phyloP scores from a whole-genome alignment of 1,140 invertebrate species.

The Drosophila nasuta region DNA sequence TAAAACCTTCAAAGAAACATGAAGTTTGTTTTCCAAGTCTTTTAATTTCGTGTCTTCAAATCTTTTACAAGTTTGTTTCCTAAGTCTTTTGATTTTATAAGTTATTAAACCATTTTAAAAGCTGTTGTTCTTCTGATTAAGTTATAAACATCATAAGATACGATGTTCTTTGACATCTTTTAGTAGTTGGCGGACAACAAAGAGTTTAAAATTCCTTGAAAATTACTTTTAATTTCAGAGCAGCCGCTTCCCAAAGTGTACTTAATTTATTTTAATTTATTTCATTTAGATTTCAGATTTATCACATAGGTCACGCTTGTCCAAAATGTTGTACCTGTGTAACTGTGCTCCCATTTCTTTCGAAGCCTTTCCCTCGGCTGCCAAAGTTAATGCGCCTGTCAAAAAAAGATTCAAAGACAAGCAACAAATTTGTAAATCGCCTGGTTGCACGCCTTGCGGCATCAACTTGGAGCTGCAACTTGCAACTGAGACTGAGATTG shows the following conservation, averaged over 20 bases:
- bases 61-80: slow-evolving; percentile 27
- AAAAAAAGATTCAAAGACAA: slow-evolving; percentile 61
- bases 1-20: too few species aligned
- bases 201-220: neutral
- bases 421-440: slow-evolving; percentile 19
- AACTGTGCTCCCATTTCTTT: neutral
- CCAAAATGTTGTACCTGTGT: slow-evolving; percentile 34
- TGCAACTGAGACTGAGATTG: neutral
- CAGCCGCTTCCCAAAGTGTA: neutral
- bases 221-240: slow-evolving; percentile 7
- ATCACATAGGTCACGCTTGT: slow-evolving; percentile 65
- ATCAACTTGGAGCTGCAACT: slow-evolving; percentile 1
- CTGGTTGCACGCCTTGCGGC: slow-evolving; percentile 13
- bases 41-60: too few species aligned
- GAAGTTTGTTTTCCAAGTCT: too few species aligned
- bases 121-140: too few species aligned
- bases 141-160: too few species aligned
- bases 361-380: slow-evolving; percentile 26
- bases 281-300: slow-evolving; percentile 41
- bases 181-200: neutral
- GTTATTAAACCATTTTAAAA: too few species aligned
- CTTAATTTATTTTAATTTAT: slow-evolving; percentile 32
- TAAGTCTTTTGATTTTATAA: slow-evolving; percentile 48
- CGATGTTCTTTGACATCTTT: too few species aligned
- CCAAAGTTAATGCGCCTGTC: slow-evolving; percentile 65